A percentile compares a stretch with the other conserved stretches of the same genome.
phyloP scores from a whole-genome alignment of 2,797 vertebrate genomes.

The Sphenodon punctatus region DNA sequence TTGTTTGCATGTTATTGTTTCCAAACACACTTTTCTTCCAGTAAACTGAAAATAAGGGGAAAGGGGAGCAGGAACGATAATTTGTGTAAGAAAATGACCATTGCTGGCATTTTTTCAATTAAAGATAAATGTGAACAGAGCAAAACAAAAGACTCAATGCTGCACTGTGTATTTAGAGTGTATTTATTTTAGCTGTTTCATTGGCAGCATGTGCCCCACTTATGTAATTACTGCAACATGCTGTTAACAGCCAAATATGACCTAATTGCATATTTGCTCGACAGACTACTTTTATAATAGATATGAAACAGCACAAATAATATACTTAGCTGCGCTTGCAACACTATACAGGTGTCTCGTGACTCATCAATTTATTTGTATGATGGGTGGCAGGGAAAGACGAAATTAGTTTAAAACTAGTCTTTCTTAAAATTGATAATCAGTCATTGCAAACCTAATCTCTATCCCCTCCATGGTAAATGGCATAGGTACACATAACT shows the following conservation, averaged over 20 bases:
- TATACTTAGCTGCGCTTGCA: background rate
- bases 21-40: background rate
- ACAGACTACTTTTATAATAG: background rate
- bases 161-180: background rate
- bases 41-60: background rate
- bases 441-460: background rate
- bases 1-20: background rate
- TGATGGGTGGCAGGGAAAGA: background rate
- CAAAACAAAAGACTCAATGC: background rate
- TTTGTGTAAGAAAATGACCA: background rate
- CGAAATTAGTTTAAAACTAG: background rate
- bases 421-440: background rate
- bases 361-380: background rate
- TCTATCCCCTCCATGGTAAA: too few relatives aligned
- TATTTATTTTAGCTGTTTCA: slow-evolving; percentile 8
- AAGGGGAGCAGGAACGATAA: background rate
- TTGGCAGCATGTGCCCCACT: background rate
- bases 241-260: background rate
- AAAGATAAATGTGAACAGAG: background rate
- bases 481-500: background rate
- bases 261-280: background rate
- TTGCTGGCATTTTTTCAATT: background rate
- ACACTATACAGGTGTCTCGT: background rate
- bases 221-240: background rate
- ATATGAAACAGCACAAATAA: background rate